Evolutionary conservation across 2,113 vertebrate species (phyloP).

Genomic region (Naja naja): DNA sequence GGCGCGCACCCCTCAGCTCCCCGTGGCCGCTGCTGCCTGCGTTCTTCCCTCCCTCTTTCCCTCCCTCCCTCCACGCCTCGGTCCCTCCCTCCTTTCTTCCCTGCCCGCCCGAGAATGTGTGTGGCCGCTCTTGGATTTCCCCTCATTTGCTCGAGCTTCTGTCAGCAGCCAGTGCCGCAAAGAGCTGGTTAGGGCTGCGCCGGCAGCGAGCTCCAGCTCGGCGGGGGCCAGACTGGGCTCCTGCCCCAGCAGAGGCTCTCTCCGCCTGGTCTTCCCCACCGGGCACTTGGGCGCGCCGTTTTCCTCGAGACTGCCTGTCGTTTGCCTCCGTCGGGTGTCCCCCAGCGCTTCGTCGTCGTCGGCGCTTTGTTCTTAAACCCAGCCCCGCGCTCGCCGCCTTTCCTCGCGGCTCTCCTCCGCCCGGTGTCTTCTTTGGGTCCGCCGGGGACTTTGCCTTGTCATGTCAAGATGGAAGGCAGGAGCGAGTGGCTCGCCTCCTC

Average conservation of each 20-base stretch:
- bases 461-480: slow-evolving; percentile 79
- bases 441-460: slow-evolving; percentile 45
- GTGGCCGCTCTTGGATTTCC: not conserved
- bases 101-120: slow-evolving; percentile 18
- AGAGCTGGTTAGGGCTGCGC: slow-evolving; percentile 12
- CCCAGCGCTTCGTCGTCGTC: not conserved
- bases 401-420: too few species aligned
- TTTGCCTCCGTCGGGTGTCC: not conserved
- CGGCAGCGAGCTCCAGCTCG: slow-evolving; percentile 43
- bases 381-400: slow-evolving; percentile 17
- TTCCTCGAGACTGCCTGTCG: not conserved
- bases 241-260: slow-evolving; percentile 25
- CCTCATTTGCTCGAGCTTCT: not conserved
- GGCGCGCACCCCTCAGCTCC: slow-evolving; percentile 37
- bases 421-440: not conserved
- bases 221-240: slow-evolving; percentile 22
- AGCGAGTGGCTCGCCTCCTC: slow-evolving; percentile 75
- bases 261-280: not conserved
- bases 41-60: not conserved
- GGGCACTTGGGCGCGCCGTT: not conserved
- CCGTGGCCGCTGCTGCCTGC: slow-evolving; percentile 18
- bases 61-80: not conserved
- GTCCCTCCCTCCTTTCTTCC: not conserved
- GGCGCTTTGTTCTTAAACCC: not conserved
- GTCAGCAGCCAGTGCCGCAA: slow-evolving; percentile 30